These are phyloP conservation scores for Ferdinandea cuprea DNA, from an alignment of 2,888 invertebrate genomes.

Conservation along the genomic window DNA sequence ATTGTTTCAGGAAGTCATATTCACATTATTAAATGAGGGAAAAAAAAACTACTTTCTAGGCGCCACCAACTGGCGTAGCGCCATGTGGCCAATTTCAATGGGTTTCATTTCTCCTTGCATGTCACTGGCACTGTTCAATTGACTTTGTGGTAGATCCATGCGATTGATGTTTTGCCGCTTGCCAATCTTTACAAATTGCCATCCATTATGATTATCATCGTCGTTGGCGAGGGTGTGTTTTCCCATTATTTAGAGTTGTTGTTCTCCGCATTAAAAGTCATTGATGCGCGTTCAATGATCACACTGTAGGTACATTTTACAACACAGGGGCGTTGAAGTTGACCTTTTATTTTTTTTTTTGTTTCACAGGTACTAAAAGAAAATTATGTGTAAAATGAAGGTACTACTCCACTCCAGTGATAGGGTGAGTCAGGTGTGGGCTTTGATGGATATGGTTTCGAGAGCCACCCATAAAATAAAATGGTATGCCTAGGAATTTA, in stretches of 20 bases:
- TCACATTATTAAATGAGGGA: too few species aligned
- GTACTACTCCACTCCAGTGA: neutral
- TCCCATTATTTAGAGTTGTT: neutral
- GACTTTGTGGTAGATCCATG: conserved; percentile 28
- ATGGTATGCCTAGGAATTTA: too few species aligned
- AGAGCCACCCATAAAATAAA: too few species aligned
- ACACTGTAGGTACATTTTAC: conserved; percentile 11
- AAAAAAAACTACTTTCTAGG: conserved; percentile 1
- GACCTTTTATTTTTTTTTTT: conserved; percentile 15
- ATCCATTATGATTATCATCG: conserved; percentile 36
- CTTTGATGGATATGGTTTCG: too few species aligned
- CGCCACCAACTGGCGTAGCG: conserved; percentile 25
- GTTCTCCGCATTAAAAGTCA: conserved; percentile 36
- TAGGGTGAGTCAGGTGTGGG: neutral
- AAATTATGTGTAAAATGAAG: conserved; percentile 28
- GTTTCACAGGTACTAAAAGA: conserved; percentile 30
- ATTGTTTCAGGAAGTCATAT: conserved; percentile 10
- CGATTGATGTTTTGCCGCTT: conserved; percentile 50
- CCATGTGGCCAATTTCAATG: conserved; percentile 30
- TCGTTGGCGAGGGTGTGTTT: conserved; percentile 47
- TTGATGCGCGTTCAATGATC: conserved; percentile 34
- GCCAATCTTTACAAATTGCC: conserved; percentile 59
- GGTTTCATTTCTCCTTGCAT: conserved; percentile 15
- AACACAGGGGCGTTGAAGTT: neutral
- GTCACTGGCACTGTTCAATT: conserved; percentile 22